Conservation (phyloP, 2,797 vertebrate genomes). For the Glossophaga mutica region DNA sequence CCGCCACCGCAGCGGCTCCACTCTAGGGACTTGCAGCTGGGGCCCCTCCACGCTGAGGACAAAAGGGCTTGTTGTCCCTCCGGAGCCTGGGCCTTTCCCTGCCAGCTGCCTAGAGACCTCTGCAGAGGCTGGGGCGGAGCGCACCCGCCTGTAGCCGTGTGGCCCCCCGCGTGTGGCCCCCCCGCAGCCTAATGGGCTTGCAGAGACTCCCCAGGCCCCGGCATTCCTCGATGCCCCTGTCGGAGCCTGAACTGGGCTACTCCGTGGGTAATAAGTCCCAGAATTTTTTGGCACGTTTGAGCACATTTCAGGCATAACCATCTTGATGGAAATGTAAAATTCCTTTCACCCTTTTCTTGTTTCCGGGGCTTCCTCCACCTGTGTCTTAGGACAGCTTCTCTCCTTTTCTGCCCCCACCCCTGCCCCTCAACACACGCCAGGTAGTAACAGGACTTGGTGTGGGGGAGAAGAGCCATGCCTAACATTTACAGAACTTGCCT, state of each 20-base stretch:
- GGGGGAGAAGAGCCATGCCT: not conserved
- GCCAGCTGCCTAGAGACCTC: not conserved
- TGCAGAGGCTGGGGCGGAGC: not conserved
- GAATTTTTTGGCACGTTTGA: no score
- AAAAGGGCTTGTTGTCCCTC: constrained; percentile 32
- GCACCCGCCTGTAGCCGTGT: not conserved
- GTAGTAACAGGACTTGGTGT: not conserved
- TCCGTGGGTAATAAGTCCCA: accelerated
- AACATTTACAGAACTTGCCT: not conserved
- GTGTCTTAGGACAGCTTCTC: not conserved
- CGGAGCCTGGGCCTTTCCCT: not conserved
- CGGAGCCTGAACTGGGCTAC: not conserved
- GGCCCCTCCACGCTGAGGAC: not conserved
- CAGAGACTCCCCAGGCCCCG: not conserved
- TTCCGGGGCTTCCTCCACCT: not conserved
- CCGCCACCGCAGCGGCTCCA: accelerated
- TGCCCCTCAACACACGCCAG: no score
- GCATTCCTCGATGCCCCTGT: not conserved
- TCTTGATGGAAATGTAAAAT: not conserved
- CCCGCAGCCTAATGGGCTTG: no score
- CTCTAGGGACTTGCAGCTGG: not conserved
- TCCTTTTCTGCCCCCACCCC: not conserved
- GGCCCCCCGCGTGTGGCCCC: not conserved
- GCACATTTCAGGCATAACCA: not conserved
- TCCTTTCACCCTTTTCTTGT: not conserved